A percentile compares a stretch with the other conserved stretches of the same genome.
phyloP scores from a whole-genome alignment of 1,140 invertebrate genomes.

The Laupala kohalensis region DNA sequence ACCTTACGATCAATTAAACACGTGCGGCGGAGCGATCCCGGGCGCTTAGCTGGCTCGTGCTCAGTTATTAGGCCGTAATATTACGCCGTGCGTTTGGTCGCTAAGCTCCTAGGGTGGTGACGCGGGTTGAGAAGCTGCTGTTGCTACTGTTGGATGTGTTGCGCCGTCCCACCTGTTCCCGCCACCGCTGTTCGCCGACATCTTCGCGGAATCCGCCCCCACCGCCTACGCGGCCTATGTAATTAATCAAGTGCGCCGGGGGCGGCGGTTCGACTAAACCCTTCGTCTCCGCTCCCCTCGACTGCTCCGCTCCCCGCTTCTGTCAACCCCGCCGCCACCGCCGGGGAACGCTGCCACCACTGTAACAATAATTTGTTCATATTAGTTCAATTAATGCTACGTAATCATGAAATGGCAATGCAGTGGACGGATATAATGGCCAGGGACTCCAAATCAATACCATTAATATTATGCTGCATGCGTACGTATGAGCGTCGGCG shows the following conservation, averaged over 20 bases:
- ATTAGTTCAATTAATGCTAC: neutral
- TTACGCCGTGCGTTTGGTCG: neutral
- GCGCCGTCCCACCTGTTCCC: neutral
- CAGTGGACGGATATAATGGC: neutral
- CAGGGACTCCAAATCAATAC: neutral
- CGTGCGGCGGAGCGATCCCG: neutral
- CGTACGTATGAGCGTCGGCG: neutral
- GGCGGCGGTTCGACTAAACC: no score
- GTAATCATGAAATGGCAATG: neutral
- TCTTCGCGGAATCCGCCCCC: no score
- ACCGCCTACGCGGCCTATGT: neutral
- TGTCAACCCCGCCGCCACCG: no score
- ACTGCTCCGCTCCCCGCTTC: neutral
- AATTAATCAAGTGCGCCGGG: neutral
- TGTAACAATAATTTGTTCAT: neutral
- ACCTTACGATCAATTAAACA: neutral
- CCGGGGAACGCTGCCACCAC: neutral
- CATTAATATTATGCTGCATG: neutral
- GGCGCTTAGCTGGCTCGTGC: neutral
- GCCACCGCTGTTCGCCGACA: no score
- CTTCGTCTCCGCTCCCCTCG: no score
- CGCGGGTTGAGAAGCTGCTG: no score
- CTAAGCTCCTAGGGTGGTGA: neutral
- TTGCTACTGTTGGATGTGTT: neutral
- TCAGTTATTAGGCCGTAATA: neutral